Evolutionary conservation across 1,140 invertebrate species (phyloP), one percentile per base, ranked within the genome.

Genomic region (Chlorops oryzae): DNA sequence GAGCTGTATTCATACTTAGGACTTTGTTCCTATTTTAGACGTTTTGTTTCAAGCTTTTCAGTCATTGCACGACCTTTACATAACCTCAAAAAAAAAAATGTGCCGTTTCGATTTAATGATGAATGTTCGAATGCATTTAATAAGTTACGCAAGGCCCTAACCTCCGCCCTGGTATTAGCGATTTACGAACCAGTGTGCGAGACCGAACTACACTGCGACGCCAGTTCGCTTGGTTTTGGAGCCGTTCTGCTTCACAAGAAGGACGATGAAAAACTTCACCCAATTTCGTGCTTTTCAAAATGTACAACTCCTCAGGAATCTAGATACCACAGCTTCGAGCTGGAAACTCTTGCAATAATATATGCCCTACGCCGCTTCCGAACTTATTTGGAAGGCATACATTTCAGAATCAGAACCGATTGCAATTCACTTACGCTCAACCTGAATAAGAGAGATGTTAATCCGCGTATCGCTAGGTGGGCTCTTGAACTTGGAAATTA

Each of bases 311-410:
- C 50, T 5, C 24, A n/a, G 7, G 76, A 79, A 58, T 51, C 35
- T 21, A 67, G 68, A 42, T 77, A 69, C 52, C 54, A n/a, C n/a
- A 58, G 12, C 66, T 72, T 63, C 35, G 73, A 78, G 55, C 52
- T 70, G 35, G 75, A 78, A 65, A 58, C 55, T 44, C 51, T 78
- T 4, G 70, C 73, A 5, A 61, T 77, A 20, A 52, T 77, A 6
- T 64, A 66, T 55, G 66, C 71, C 1, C 57, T 78, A n/a, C 17
- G 17, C 18, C 15, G 44, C 13, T 46, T 46, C 37, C 15, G 44
- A 32, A 22, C 23, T 21, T 79, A 73, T 55, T 55, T 78, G 15
- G 56, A 67, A 35, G 65, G 65, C 18, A 70, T 55, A 44, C 37
- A 61, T 18, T 71, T 72, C 51, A 61, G 67, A 44, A 65, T 76